Conservation (phyloP, 2,113 vertebrate genomes). For the Ia io region DNA sequence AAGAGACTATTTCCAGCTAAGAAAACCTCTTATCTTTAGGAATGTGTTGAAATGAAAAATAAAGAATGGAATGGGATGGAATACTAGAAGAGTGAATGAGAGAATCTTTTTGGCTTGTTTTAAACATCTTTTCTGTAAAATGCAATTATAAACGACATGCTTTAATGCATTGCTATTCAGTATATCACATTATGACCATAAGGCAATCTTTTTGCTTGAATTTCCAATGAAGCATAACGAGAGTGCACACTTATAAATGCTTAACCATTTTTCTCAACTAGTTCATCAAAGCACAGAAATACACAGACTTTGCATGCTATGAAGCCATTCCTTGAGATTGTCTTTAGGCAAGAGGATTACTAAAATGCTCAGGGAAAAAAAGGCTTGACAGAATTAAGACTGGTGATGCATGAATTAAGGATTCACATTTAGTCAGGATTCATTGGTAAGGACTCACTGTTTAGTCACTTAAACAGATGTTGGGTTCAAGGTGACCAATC, state of each 20-base stretch:
- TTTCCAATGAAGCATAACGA: neutral
- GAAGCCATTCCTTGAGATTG: neutral
- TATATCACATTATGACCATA: slow-evolving; percentile 69
- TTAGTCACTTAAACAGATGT: neutral
- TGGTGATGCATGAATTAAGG: neutral
- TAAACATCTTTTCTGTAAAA: slow-evolving; percentile 63
- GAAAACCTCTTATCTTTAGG: slow-evolving; percentile 16
- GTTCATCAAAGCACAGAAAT: neutral
- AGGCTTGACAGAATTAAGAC: neutral
- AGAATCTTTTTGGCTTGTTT: slow-evolving; percentile 55
- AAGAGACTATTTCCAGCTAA: slow-evolving; percentile 72
- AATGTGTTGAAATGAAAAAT: slow-evolving; percentile 43
- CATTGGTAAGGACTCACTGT: too few species aligned
- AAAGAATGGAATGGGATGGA: neutral
- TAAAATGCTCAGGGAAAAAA: neutral
- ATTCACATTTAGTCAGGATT: neutral
- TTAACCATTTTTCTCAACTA: slow-evolving; percentile 34
- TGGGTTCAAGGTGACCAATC: neutral
- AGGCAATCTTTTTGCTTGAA: neutral
- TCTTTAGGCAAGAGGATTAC: slow-evolving; percentile 3
- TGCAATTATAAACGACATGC: slow-evolving; percentile 62
- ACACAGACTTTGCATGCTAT: neutral
- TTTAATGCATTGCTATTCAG: slow-evolving; percentile 60
- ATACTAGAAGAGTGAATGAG: neutral
- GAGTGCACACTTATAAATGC: neutral